phyloP scores from a whole-genome alignment of 2,888 invertebrate species.

The Drosophila tripunctata region DNA sequence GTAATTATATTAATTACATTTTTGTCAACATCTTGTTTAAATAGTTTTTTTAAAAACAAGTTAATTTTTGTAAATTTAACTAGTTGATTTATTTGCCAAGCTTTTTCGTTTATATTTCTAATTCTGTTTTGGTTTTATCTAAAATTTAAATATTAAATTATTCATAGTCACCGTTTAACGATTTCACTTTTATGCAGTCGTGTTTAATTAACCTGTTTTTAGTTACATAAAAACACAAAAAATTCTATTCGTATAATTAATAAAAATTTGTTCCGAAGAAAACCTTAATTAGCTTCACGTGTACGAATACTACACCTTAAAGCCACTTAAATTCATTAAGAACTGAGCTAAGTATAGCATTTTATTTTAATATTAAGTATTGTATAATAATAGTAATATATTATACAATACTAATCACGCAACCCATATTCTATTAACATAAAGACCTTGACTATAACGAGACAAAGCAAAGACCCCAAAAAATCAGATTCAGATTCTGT shows the following conservation, averaged over 20 bases:
- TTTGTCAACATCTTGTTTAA: slow-evolving; percentile 9
- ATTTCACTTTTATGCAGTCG: slow-evolving; percentile 20
- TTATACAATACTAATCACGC: slow-evolving; percentile 27
- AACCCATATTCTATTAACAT: slow-evolving; percentile 38
- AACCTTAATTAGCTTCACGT: slow-evolving; percentile 44
- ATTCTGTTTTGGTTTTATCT: neutral
- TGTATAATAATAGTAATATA: slow-evolving; percentile 13
- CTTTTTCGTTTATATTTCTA: neutral
- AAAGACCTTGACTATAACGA: slow-evolving; percentile 32
- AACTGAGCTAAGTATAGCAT: slow-evolving; percentile 22
- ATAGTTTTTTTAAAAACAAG: neutral
- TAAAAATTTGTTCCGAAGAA: slow-evolving; percentile 22
- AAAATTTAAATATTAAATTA: slow-evolving; percentile 8
- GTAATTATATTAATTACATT: neutral
- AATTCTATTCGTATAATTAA: slow-evolving; percentile 4
- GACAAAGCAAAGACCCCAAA: slow-evolving; percentile 24
- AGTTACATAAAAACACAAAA: slow-evolving; percentile 15
- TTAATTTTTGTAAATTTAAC: neutral
- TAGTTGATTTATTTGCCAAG: neutral
- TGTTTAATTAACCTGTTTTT: slow-evolving; percentile 10
- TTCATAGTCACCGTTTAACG: slow-evolving; percentile 4
- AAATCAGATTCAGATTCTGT: slow-evolving; percentile 11
- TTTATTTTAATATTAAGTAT: no score
- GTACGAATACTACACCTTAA: slow-evolving; percentile 18
- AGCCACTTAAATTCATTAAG: slow-evolving; percentile 13